Conservation (phyloP, 2,113 vertebrate species). For the Barnardius zonarius region DNA sequence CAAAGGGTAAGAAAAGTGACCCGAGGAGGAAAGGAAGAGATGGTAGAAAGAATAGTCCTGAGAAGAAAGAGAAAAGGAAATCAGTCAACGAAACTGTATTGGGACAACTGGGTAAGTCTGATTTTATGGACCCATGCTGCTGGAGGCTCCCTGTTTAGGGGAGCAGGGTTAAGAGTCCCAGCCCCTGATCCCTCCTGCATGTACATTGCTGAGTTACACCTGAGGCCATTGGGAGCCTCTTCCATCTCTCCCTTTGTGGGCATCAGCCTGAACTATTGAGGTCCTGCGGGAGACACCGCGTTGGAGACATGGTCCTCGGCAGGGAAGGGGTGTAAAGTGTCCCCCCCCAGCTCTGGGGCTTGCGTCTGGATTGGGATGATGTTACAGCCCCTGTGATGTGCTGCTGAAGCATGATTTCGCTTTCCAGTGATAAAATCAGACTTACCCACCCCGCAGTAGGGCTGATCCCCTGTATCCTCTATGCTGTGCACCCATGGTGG, state of each 20-base stretch:
- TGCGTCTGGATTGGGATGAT: background rate
- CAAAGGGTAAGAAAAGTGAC: constrained; percentile 86
- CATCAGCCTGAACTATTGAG: background rate
- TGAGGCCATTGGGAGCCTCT: background rate
- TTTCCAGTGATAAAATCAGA: constrained; percentile 51
- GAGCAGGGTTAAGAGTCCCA: background rate
- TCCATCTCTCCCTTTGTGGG: background rate
- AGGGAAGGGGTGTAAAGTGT: background rate
- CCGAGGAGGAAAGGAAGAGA: constrained; percentile 86
- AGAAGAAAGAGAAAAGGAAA: constrained; percentile 92
- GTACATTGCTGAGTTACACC: background rate
- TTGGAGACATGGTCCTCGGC: fast-evolving
- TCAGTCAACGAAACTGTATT: constrained; percentile 87
- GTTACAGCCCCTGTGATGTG: background rate
- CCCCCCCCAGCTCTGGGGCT: background rate
- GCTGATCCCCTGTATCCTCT: fast-evolving
- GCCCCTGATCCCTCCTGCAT: background rate
- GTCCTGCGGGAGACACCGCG: fast-evolving
- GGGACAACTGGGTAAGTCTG: constrained; percentile 88
- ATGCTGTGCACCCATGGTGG: fast-evolving
- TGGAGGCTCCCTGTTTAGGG: background rate
- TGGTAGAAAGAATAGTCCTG: constrained; percentile 84
- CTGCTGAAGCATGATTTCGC: background rate
- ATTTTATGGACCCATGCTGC: background rate
- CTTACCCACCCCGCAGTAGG: background rate